A percentile compares a stretch with the other conserved stretches of the same genome.
phyloP scores from a whole-genome alignment of 2,888 invertebrate genomes.

The Steinernema hermaphroditum region DNA sequence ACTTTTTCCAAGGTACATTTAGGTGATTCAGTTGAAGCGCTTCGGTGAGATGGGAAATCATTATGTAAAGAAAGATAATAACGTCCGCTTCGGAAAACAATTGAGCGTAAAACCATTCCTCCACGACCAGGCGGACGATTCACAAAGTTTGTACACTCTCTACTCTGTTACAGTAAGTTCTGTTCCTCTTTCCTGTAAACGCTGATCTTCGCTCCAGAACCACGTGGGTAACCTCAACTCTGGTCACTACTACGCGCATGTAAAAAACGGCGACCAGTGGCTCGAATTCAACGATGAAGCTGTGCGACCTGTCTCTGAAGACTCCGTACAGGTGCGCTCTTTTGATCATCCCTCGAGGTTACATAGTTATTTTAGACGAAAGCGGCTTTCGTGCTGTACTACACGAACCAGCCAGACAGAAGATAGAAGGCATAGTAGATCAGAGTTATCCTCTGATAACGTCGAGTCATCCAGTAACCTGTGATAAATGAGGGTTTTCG shows the following conservation, averaged over 20 bases:
- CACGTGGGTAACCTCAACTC: conserved; percentile 57
- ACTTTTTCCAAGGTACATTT: no score
- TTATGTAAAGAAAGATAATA: conserved; percentile 34
- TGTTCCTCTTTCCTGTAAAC: neutral
- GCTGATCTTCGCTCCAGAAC: conserved; percentile 45
- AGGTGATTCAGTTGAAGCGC: conserved; percentile 56
- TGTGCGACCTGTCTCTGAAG: conserved; percentile 2
- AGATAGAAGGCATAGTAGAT: neutral
- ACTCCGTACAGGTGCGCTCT: neutral
- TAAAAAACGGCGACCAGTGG: conserved; percentile 56
- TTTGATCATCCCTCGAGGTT: no score
- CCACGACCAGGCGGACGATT: conserved; percentile 42
- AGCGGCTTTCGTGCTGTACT: conserved; percentile 51
- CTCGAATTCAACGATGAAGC: conserved; percentile 56
- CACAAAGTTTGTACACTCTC: conserved; percentile 46
- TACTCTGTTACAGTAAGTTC: conserved; percentile 59
- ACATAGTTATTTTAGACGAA: conserved; percentile 46
- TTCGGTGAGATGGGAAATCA: conserved; percentile 60
- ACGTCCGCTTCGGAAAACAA: conserved; percentile 45
- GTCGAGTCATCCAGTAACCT: neutral
- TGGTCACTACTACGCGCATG: conserved; percentile 60
- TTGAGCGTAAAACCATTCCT: conserved; percentile 48
- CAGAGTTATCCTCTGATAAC: neutral
- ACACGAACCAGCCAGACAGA: conserved; percentile 34
- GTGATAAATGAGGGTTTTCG: no score